phyloP scores from a whole-genome alignment of 2,797 vertebrate genomes.

The Halcyon smyrnensis region DNA sequence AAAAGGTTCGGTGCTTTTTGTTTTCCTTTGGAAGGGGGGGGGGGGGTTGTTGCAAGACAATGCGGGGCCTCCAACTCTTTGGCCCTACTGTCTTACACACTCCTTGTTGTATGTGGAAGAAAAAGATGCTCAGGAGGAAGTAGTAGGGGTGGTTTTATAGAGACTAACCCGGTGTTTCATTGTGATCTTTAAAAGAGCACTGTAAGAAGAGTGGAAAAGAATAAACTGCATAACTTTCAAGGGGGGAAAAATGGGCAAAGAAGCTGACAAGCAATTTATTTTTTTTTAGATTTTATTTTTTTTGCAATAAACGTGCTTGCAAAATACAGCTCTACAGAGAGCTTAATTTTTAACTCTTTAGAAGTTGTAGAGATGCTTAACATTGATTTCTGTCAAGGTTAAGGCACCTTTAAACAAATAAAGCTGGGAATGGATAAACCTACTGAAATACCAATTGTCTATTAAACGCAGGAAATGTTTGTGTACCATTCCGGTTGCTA shows the following conservation, averaged over 20 bases:
- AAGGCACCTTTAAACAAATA: constrained; percentile 76
- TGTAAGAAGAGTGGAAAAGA: not conserved
- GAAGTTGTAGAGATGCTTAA: not conserved
- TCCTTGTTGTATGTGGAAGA: not conserved
- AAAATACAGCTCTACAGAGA: not conserved
- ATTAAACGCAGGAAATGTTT: constrained; percentile 72
- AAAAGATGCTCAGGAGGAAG: not conserved
- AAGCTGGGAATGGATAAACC: constrained; percentile 67
- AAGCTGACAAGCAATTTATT: not conserved
- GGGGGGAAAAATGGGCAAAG: not conserved
- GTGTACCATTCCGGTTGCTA: constrained; percentile 62
- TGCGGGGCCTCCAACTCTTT: not conserved
- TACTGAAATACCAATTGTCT: constrained; percentile 66
- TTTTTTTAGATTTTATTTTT: not conserved
- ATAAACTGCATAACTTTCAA: not conserved
- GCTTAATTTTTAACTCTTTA: constrained; percentile 43
- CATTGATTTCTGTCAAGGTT: constrained; percentile 71
- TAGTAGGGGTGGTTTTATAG: not conserved
- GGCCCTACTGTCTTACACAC: constrained; percentile 12
- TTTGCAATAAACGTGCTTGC: not conserved
- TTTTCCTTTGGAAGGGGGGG: constrained; percentile 40
- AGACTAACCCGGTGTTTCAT: not conserved
- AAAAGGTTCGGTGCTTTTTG: constrained; percentile 55
- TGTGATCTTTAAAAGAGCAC: not conserved
- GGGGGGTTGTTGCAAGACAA: not conserved